Percentiles rank a stretch among this genome's conserved stretches.
Evolutionary conservation across 1,140 invertebrate genomes (phyloP).

Genomic region (Matsumurasca onukii): DNA sequence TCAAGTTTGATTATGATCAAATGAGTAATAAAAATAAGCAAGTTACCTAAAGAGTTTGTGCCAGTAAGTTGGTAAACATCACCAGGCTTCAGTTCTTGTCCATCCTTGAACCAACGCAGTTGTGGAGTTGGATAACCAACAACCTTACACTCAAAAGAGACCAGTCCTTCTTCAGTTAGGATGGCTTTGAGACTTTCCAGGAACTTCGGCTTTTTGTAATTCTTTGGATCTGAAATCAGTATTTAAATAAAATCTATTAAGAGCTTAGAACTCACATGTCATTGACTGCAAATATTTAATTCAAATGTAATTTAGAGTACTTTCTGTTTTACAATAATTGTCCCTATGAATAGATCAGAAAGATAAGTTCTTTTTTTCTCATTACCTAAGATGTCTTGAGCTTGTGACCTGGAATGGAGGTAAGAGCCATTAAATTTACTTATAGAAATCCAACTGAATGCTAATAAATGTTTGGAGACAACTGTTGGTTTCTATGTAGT

Average conservation of each 20-base stretch:
- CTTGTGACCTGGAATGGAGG: too few species aligned
- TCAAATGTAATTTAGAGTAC: too few species aligned
- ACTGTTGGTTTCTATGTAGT: too few species aligned
- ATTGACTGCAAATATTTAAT: too few species aligned
- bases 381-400: too few species aligned
- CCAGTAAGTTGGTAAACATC: constrained; percentile 91
- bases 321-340: too few species aligned
- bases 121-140: constrained; percentile 86
- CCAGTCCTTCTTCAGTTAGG: constrained; percentile 85
- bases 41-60: constrained; percentile 72
- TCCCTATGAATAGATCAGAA: too few species aligned
- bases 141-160: constrained; percentile 91
- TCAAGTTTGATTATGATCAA: not conserved
- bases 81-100: constrained; percentile 84
- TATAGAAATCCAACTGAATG: too few species aligned
- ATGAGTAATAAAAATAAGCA: not conserved
- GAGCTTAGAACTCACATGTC: not conserved
- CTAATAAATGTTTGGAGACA: too few species aligned
- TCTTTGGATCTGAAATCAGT: constrained; percentile 77
- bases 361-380: too few species aligned
- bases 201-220: constrained; percentile 84
- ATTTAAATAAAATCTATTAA: constrained; percentile 25
- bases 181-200: constrained; percentile 86
- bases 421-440: too few species aligned
- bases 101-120: constrained; percentile 88